Percentiles rank a stretch among this genome's conserved stretches.
phyloP scores from a whole-genome alignment of 92 coral and sea anemone species.

The Plumapathes pennacea region DNA sequence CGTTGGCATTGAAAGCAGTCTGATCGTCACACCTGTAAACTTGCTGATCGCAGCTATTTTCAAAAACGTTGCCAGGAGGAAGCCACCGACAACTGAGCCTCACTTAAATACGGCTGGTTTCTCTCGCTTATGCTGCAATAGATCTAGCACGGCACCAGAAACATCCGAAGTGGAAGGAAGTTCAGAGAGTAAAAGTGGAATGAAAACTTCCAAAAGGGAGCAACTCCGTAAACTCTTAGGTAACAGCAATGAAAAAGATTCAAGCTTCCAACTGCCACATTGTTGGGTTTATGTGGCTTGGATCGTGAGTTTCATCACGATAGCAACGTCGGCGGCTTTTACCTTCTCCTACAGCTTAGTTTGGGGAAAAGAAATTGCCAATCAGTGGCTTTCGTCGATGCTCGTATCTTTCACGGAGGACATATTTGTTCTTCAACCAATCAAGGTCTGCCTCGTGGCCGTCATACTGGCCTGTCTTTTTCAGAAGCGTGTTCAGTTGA shows the following conservation, averaged over 20 bases:
- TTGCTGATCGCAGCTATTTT: conserved; percentile 51
- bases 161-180: no score
- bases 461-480: conserved; percentile 40
- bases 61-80: conserved; percentile 13
- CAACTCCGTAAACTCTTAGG: no score
- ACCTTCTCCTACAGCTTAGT: conserved; percentile 74
- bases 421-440: conserved; percentile 65
- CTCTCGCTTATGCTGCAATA: no score
- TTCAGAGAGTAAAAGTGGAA: no score
- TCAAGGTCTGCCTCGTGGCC: conserved; percentile 59
- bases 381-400: conserved; percentile 81
- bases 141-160: no score
- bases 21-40: conserved; percentile 67
- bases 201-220: no score
- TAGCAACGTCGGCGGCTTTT: conserved; percentile 47
- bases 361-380: conserved; percentile 69
- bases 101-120: no score
- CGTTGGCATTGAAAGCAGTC: conserved; percentile 60
- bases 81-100: no score
- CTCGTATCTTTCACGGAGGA: conserved; percentile 70
- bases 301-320: conserved; percentile 51
- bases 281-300: conserved; percentile 60
- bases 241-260: neutral
- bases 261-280: conserved; percentile 29
- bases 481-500: neutral